Base-by-base conservation (phyloP, 2,113 vertebrate genomes). In the Chaenocephalus aceratus region DNA sequence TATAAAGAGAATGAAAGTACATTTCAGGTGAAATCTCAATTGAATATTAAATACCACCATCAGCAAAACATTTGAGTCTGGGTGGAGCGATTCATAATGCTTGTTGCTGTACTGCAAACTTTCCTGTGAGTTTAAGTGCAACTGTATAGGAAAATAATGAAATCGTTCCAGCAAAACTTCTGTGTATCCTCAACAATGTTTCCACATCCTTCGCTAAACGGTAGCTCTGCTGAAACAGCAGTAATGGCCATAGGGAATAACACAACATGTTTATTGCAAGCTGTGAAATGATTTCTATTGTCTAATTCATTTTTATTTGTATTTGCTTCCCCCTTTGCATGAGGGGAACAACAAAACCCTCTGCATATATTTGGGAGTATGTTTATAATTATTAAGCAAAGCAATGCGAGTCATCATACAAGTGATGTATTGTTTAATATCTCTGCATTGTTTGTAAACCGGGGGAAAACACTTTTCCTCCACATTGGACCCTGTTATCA, bases 361-460 rank as follows among this genome's bases (percentile, higher is more conserved):
- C 34, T 30, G 51, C 5, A 3, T 16, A n/a, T 52, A 63, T 71
- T 73, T 80, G 68, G 30, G 82, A 60, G 26, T 5, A 16, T 67
- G n/a, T 10, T 46, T n/a, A 16, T n/a, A 30, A n/a, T 48, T 26
- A 9, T 11, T 34, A 59, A 34, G 26, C 34, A 67, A 54, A 56
- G 1, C 26, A 65, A 60, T 41, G 51, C 15, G 34, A 65, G 48
- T 58, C 54, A 23, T 36, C 46, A 68, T 46, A 14, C 61, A 54
- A n/a, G 44, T 74, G 79, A 88, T 81, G 53, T 68, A 86, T 57
- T 21, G 62, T 79, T 83, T 75, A 80, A 88, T 79, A 85, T 80
- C 36, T n/a, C 21, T 48, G 61, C 46, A 30, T 8, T 10, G 13
- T 21, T 49, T 79, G 48, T 16, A 54, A 34, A 74, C 3, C 7